These are phyloP conservation scores for Megamerina dolium DNA, from an alignment of 2,888 invertebrate genomes.

Conservation along the genomic window DNA sequence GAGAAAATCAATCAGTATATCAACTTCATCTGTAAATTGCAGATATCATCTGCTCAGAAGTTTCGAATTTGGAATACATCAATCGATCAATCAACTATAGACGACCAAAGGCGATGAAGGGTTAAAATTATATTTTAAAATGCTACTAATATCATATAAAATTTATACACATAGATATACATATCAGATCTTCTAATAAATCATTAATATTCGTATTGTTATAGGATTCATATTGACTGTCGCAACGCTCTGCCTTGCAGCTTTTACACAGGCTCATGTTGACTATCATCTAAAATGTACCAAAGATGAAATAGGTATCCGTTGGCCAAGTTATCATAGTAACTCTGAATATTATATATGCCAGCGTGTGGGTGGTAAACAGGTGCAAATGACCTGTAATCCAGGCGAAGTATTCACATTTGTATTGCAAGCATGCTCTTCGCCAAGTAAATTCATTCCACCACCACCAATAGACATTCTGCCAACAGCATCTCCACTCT, in stretches of 20 bases:
- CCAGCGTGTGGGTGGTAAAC: constrained; percentile 26
- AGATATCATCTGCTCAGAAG: constrained; percentile 19
- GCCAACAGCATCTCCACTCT: constrained; percentile 31
- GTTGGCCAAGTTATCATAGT: constrained; percentile 46
- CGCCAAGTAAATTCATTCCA: constrained; percentile 35
- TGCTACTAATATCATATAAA: too few relatives aligned
- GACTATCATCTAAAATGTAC: constrained; percentile 35
- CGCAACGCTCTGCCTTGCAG: constrained; percentile 28
- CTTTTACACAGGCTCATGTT: constrained; percentile 29
- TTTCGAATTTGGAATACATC: too few relatives aligned
- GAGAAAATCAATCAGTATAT: constrained; percentile 30
- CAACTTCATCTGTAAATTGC: constrained; percentile 30
- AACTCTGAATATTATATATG: constrained; percentile 40
- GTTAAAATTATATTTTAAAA: too few relatives aligned
- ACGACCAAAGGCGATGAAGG: constrained; percentile 33
- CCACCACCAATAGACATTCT: constrained; percentile 34
- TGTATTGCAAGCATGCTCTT: constrained; percentile 39
- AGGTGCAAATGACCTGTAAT: constrained; percentile 32
- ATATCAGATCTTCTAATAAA: too few relatives aligned
- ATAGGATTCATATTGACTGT: constrained; percentile 32
- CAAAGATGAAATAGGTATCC: constrained; percentile 35
- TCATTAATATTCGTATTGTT: constrained; percentile 4
- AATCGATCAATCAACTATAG: too few relatives aligned
- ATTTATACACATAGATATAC: too few relatives aligned
- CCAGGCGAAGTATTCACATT: constrained; percentile 41